Base-by-base conservation (phyloP, 1,140 invertebrate genomes). In the Samia ricini region DNA sequence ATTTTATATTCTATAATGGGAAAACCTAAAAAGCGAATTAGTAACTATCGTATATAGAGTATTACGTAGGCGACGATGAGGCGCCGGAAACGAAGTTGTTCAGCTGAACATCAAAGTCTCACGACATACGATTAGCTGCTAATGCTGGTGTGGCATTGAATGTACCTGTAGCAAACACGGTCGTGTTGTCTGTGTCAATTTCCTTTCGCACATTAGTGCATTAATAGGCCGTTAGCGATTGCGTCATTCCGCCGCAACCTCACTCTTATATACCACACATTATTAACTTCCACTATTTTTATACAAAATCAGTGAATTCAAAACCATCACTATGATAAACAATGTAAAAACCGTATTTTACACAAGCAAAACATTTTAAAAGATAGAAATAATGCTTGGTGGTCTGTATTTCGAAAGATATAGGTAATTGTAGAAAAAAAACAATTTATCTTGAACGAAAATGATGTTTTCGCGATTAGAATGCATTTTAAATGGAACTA, bases 131-230 rank as follows among this genome's bases (percentile, higher is more conserved):
- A 42, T 42, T 42, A 42, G 33, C 33, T 42, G 33, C 33, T 42
- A 42, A 42, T 42, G 33, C 15, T 42, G n/a, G 33, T 42, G 33
- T 12, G 33, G 33, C 15, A 42, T 42, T 42, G 0, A 22, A 55
- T 55, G 15, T 55, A 55, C 24, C 24, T 55, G 52, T 55, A 24
- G 22, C 52, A 23, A 55, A 55, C 52, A 55, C 52, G 22, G 52
- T 55, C 52, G 19, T 55, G 52, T 22, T 55, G 52, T 24, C n/a
- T 22, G 52, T 23, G 20, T 55, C 20, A 22, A 23, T 55, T 55
- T 55, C 24, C 52, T 55, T 22, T n/a, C 20, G 22, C 19, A 24
- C 21, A n/a, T 55, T 24, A 22, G 8, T 22, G 52, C 22, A 55
- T 23, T 55, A 55, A 55, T 55, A 24, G 22, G 21, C 24, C 52